A percentile compares a stretch with the other conserved stretches of the same genome.
Conservation (phyloP, 2,888 invertebrate genomes). For the Lepidochrysops patricia region DNA sequence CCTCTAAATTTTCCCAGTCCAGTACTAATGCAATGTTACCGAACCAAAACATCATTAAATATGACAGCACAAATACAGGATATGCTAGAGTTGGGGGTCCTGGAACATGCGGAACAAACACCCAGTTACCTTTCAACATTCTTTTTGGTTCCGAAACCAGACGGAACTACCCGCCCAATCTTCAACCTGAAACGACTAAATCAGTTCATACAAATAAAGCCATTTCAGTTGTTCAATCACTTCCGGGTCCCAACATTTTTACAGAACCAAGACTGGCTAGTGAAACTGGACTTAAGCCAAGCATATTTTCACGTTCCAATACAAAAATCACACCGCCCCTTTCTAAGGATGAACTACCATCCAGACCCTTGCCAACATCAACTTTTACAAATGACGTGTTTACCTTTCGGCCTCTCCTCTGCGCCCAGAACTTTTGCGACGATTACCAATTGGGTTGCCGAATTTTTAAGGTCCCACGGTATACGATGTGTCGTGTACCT, state of each 20-base stretch:
- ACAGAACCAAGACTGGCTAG: conserved; percentile 23
- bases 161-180: conserved; percentile 18
- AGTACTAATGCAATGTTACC: conserved; percentile 10
- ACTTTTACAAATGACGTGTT: conserved; percentile 22
- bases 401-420: conserved; percentile 24
- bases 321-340: conserved; percentile 18
- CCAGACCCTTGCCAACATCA: neutral
- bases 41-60: conserved; percentile 13
- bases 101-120: conserved; percentile 18
- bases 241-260: conserved; percentile 22
- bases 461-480: conserved; percentile 20
- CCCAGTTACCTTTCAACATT: conserved; percentile 22
- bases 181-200: conserved; percentile 22
- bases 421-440: conserved; percentile 26
- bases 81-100: conserved; percentile 19
- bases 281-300: conserved; percentile 23
- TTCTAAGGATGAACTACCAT: conserved; percentile 20
- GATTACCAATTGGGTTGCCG: conserved; percentile 28
- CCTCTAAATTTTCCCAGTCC: conserved; percentile 15
- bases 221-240: conserved; percentile 20
- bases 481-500: conserved; percentile 29
- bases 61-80: conserved; percentile 19
- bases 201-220: conserved; percentile 16
- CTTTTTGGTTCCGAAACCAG: conserved; percentile 21
- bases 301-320: conserved; percentile 26